Percentiles rank a stretch among this genome's conserved stretches.
phyloP scores from a whole-genome alignment of 1,140 invertebrate species.

The Oscheius sp. region DNA sequence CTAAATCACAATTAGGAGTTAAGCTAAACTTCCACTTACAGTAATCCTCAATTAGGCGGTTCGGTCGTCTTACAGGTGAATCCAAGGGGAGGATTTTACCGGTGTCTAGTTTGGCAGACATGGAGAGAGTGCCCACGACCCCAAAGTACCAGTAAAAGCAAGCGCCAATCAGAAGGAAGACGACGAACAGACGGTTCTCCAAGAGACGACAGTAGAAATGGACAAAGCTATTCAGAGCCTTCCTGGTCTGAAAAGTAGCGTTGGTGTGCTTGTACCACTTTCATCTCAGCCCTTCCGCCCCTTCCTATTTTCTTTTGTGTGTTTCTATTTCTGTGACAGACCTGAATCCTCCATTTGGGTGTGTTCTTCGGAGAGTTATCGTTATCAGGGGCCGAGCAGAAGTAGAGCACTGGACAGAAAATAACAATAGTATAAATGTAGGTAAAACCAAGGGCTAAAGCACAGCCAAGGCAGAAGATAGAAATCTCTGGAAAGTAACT shows the following conservation, averaged over 20 bases:
- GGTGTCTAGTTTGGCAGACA: slow-evolving; percentile 45
- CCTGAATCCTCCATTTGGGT: neutral
- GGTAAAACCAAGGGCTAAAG: slow-evolving; percentile 51
- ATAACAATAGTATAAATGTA: slow-evolving; percentile 58
- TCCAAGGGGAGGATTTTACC: slow-evolving; percentile 55
- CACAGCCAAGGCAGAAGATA: slow-evolving; percentile 55
- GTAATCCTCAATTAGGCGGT: slow-evolving; percentile 50
- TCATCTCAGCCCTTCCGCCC: too few species aligned
- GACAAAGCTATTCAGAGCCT: slow-evolving; percentile 14
- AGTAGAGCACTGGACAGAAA: slow-evolving; percentile 53
- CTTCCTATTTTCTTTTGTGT: too few species aligned
- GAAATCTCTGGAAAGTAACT: slow-evolving; percentile 66
- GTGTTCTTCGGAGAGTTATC: neutral
- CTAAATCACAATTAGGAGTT: slow-evolving; percentile 18
- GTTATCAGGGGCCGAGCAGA: slow-evolving; percentile 7
- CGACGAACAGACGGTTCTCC: neutral
- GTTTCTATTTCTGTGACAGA: too few species aligned
- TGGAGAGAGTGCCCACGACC: slow-evolving; percentile 44
- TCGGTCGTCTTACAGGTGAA: slow-evolving; percentile 48
- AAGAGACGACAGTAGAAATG: slow-evolving; percentile 20
- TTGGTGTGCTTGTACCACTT: too few species aligned
- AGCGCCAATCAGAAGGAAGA: slow-evolving; percentile 3
- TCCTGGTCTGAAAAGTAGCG: slow-evolving; percentile 16
- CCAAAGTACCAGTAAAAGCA: slow-evolving; percentile 53
- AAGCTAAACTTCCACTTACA: slow-evolving; percentile 1